phyloP scores from a whole-genome alignment of 2,797 vertebrate species.

The Ceryle rudis region DNA sequence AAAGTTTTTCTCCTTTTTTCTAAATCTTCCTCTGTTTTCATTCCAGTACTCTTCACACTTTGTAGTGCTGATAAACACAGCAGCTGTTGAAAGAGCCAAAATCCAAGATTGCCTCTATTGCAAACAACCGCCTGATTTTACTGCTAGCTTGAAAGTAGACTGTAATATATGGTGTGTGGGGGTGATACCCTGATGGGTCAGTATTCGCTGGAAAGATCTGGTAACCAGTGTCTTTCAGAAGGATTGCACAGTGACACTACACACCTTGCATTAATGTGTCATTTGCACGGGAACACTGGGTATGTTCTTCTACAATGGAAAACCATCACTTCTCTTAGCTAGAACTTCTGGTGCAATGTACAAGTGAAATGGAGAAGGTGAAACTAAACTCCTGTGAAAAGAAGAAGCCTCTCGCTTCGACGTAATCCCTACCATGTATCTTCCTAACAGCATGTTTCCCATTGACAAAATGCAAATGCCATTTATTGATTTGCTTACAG shows the following conservation, averaged over 20 bases:
- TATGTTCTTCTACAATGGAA: not conserved
- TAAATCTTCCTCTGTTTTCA: not conserved
- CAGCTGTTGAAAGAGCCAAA: not conserved
- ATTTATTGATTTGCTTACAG: slow-evolving; percentile 55
- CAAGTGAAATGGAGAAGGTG: not conserved
- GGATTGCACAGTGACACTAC: not conserved
- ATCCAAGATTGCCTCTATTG: not conserved
- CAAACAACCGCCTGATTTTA: not conserved
- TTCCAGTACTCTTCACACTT: not conserved
- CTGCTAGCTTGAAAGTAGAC: not conserved
- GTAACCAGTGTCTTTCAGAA: not conserved
- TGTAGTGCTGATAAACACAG: not conserved
- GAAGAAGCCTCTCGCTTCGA: not conserved
- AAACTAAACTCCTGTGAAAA: slow-evolving; percentile 41
- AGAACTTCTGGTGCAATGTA: not conserved
- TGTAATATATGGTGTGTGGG: not conserved
- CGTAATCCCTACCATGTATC: not conserved
- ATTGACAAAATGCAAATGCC: slow-evolving; percentile 34
- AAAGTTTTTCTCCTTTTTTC: not conserved
- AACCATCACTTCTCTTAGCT: not conserved
- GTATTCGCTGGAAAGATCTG: not conserved
- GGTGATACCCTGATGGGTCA: not conserved
- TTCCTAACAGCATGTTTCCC: not conserved
- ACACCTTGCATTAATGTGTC: not conserved
- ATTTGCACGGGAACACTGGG: not conserved